Conservation (phyloP, 2,888 invertebrate genomes). For the Parnassius glacialis region DNA sequence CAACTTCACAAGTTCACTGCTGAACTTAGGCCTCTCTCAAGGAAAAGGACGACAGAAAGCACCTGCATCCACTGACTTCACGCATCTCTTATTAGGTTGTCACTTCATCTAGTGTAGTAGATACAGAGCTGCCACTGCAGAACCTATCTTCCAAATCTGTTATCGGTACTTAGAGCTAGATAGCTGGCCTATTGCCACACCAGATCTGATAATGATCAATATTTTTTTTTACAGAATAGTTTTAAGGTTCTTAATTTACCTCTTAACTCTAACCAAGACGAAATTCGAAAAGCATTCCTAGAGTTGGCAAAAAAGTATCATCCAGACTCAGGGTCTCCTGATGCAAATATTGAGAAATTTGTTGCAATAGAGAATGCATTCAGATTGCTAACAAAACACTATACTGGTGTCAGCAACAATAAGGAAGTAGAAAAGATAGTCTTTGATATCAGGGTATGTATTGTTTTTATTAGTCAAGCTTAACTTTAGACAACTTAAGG, state of each 20-base stretch:
- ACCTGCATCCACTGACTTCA: too few relatives aligned
- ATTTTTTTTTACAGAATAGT: slow-evolving; percentile 78
- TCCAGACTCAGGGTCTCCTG: slow-evolving; percentile 88
- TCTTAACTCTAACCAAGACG: slow-evolving; percentile 85
- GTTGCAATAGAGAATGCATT: slow-evolving; percentile 89
- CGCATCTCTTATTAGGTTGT: too few relatives aligned
- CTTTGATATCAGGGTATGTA: slow-evolving; percentile 82
- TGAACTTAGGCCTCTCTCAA: too few relatives aligned
- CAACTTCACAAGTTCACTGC: too few relatives aligned
- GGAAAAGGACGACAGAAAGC: too few relatives aligned
- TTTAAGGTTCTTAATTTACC: slow-evolving; percentile 84
- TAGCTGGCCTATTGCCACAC: too few relatives aligned
- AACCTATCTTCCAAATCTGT: too few relatives aligned
- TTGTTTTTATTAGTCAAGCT: background rate
- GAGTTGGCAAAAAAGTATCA: slow-evolving; percentile 90
- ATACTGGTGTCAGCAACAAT: slow-evolving; percentile 67
- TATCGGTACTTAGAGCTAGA: too few relatives aligned
- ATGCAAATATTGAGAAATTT: slow-evolving; percentile 88
- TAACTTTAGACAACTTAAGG: too few relatives aligned
- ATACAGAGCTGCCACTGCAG: too few relatives aligned
- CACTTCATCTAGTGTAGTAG: too few relatives aligned
- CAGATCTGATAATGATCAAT: too few relatives aligned
- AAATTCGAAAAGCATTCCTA: slow-evolving; percentile 86
- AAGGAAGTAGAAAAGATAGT: slow-evolving; percentile 81
- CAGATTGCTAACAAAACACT: slow-evolving; percentile 84